Percentiles rank a stretch among this genome's conserved stretches.
Evolutionary conservation across 2,888 invertebrate genomes (phyloP).

Genomic region (Crioceris asparagi): DNA sequence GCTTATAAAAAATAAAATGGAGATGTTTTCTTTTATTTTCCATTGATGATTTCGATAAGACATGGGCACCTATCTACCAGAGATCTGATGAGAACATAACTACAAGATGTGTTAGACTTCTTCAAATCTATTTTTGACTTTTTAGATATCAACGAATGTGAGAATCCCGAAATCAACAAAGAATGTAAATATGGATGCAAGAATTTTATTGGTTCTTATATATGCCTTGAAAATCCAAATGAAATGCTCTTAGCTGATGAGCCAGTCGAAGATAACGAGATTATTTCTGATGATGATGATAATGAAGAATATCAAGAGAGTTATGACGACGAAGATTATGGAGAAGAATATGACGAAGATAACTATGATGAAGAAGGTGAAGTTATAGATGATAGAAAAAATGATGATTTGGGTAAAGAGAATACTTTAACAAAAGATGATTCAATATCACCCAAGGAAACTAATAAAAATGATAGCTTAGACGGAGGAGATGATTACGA

Average conservation of each 20-base stretch:
- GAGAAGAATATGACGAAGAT: slow-evolving; percentile 8
- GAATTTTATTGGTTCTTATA: slow-evolving; percentile 53
- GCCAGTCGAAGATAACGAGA: slow-evolving; percentile 13
- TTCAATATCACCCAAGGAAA: no score
- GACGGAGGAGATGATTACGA: no score
- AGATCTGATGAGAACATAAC: background rate
- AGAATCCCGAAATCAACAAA: slow-evolving; percentile 32
- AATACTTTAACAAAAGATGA: background rate
- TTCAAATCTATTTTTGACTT: slow-evolving; percentile 8
- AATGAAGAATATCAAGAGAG: slow-evolving; percentile 17
- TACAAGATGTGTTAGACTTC: no score
- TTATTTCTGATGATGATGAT: slow-evolving; percentile 11
- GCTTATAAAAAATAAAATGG: background rate
- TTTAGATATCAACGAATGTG: slow-evolving; percentile 57
- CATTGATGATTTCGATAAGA: background rate
- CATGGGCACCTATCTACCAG: background rate
- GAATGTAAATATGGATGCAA: slow-evolving; percentile 45
- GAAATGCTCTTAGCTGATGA: slow-evolving; percentile 16
- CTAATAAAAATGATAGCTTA: no score
- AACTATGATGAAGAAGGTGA: slow-evolving; percentile 4
- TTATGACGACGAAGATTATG: slow-evolving; percentile 18
- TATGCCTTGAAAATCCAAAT: slow-evolving; percentile 28
- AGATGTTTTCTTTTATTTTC: background rate
- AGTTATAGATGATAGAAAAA: background rate
- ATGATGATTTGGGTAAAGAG: background rate